Percentiles rank a stretch among this genome's conserved stretches.
These are phyloP conservation scores for Nerophis lumbriciformis DNA, from an alignment of 2,113 vertebrate species.

Conservation along the genomic window DNA sequence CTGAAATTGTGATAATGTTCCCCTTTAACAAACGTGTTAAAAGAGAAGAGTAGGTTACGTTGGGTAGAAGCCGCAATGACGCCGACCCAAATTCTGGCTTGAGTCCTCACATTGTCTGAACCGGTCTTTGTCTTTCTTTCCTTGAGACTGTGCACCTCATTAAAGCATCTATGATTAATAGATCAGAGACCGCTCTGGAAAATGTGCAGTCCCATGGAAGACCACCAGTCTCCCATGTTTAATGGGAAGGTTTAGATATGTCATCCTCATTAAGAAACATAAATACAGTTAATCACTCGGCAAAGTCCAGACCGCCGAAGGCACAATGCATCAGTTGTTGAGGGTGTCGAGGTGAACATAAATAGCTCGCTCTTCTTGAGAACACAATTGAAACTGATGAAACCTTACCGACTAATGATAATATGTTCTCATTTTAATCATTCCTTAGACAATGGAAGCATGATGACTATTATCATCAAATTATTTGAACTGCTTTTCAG, in stretches of 20 bases:
- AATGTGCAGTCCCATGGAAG: constrained; percentile 36
- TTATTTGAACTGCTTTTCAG: too few relatives aligned
- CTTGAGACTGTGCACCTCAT: constrained; percentile 26
- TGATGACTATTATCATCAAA: too few relatives aligned
- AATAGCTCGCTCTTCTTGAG: neutral
- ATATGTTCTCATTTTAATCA: constrained; percentile 2
- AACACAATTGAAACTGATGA: neutral
- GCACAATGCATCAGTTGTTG: constrained; percentile 39
- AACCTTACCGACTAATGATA: constrained; percentile 2
- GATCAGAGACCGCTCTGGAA: constrained; percentile 35
- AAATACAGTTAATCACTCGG: constrained; percentile 28
- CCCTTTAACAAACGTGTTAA: neutral
- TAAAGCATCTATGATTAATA: constrained; percentile 58
- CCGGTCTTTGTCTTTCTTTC: constrained; percentile 12
- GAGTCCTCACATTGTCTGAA: constrained; percentile 1
- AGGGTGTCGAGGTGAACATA: constrained; percentile 18
- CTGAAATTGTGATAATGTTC: too few relatives aligned
- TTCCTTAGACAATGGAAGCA: neutral
- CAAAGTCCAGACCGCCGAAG: constrained; percentile 21
- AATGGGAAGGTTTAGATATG: constrained; percentile 42
- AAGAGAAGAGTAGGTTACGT: too few relatives aligned
- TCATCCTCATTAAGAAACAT: constrained; percentile 44
- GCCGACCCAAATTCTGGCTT: too few relatives aligned
- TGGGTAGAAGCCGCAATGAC: too few relatives aligned
- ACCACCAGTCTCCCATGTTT: constrained; percentile 34